Conservation (phyloP, 2,113 vertebrate genomes). For the Corvus hawaiiensis region DNA sequence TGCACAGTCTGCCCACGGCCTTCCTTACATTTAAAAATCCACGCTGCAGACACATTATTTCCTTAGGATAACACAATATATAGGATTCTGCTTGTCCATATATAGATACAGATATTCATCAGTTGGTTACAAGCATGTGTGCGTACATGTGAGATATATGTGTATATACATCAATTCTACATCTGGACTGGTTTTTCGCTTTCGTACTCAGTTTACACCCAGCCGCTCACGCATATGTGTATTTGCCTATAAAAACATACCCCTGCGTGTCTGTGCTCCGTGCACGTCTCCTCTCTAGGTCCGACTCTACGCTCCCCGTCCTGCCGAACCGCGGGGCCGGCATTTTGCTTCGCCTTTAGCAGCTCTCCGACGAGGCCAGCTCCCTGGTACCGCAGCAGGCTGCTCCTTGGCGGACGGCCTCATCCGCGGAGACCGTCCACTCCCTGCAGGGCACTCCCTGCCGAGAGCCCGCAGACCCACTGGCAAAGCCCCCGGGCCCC, state of each 20-base stretch:
- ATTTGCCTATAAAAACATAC: background rate
- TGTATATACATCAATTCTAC: background rate
- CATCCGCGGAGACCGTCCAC: accelerated
- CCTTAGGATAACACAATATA: background rate
- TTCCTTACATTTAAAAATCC: background rate
- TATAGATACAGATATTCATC: background rate
- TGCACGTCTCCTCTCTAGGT: background rate
- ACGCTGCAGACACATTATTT: background rate
- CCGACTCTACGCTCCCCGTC: background rate
- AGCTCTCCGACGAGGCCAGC: too few relatives aligned
- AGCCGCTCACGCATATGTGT: background rate
- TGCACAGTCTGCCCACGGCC: background rate
- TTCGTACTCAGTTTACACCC: background rate
- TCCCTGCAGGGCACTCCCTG: background rate
- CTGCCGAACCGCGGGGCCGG: background rate
- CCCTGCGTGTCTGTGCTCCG: background rate
- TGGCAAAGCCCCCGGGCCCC: background rate
- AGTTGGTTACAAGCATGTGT: background rate
- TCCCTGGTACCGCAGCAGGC: background rate
- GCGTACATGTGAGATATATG: background rate
- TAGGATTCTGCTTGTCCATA: background rate
- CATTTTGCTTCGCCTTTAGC: accelerated
- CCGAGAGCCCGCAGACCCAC: background rate
- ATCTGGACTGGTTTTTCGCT: constrained; percentile 32
- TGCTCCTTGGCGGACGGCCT: background rate